Evolutionary conservation across 2,888 invertebrate species (phyloP), one percentile per base, ranked within the genome.

Genomic region (Stenurella melanura): DNA sequence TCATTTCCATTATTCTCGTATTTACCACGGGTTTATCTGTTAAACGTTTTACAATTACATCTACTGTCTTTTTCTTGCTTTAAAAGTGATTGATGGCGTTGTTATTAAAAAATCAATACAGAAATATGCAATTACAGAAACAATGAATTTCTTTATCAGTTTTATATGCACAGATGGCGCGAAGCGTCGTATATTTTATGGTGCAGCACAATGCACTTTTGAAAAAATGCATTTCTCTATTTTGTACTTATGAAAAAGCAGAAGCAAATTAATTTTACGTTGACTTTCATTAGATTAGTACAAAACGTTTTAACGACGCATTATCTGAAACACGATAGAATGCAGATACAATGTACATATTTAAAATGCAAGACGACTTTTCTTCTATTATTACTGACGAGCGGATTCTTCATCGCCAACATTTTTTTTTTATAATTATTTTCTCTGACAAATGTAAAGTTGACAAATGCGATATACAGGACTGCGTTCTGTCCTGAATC

Each of bases 1-100:
- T 70, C 68, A 78, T 69, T 69, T 73, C 78, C 76, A 78, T 78
- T 78, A 76, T 78, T 67, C 67, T 73, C 73, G 42, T 73, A 73
- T 73, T 73, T 73, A 73, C 73, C 67, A 60, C 50, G 73, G 67
- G 30, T 73, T 67, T 78, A 75, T 78, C 78, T 73, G 68, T 75
- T 76, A 76, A 76, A 75, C 74, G 74, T 68, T 76, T 72, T 50
- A 76, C 76, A 78, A 78, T 72, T 78, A 75, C 60, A 50, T 73
- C 58, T 17, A 60, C 58, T 21, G 73, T 30, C 67, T 60, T 42
- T 66, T 73, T 64, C 73, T 73, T 67, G 73, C 64, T 67, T 73
- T 34, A 26, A 34, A 42, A 19, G 66, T 67, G 73, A 73, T 54
- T 73, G 58, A 66, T 67, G 67, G 54, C 38, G 58, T 42, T 60